Evolutionary conservation across 2,888 invertebrate genomes (phyloP).

Genomic region (Sinohyriopsis cumingii): DNA sequence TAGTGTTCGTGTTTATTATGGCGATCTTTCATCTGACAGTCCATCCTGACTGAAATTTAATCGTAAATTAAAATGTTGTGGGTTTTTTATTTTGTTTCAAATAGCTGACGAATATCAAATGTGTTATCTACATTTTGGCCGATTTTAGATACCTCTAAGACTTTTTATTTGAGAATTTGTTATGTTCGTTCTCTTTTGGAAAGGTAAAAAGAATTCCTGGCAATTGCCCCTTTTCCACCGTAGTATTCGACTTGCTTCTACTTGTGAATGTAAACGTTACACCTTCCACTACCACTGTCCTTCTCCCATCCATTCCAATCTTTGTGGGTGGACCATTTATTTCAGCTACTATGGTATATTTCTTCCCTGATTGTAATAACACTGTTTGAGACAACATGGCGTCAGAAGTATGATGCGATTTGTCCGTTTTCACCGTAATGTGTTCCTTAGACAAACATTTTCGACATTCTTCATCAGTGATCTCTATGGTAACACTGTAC

Average conservation of each 20-base stretch:
- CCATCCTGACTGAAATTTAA: too few relatives aligned
- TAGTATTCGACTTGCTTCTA: conserved; percentile 9
- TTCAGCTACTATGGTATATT: conserved; percentile 11
- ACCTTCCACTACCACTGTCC: conserved; percentile 11
- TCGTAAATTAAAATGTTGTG: too few relatives aligned
- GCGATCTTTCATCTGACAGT: too few relatives aligned
- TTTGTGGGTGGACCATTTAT: conserved; percentile 26
- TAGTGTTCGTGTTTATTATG: too few relatives aligned
- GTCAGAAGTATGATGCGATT: conserved; percentile 21
- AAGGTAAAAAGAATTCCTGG: conserved; percentile 22
- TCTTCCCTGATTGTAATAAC: conserved; percentile 10
- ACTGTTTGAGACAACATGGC: conserved; percentile 17
- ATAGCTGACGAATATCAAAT: too few relatives aligned
- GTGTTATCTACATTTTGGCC: too few relatives aligned
- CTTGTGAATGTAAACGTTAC: conserved; percentile 20
- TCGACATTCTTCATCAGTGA: neutral
- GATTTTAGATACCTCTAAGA: too few relatives aligned
- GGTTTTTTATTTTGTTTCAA: too few relatives aligned
- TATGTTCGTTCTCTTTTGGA: neutral
- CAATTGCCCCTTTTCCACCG: conserved; percentile 19
- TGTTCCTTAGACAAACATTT: neutral
- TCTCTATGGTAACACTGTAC: conserved; percentile 13
- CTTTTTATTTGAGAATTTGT: too few relatives aligned
- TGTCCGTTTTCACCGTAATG: conserved; percentile 12
- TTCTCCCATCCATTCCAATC: conserved; percentile 18